Base-by-base conservation (phyloP, 2,113 vertebrate species). In the Eptesicus fuscus region DNA sequence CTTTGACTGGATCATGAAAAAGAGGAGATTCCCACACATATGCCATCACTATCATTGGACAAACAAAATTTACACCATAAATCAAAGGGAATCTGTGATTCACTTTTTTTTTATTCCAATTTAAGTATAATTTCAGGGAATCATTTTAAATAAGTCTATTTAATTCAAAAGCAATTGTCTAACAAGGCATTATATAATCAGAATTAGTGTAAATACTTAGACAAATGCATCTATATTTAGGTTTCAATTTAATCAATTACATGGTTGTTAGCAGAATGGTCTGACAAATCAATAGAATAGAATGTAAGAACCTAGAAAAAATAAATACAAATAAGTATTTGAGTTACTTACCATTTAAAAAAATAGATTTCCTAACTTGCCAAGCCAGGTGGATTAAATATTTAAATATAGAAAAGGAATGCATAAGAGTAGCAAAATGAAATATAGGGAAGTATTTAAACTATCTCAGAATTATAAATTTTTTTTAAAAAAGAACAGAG, bases 371-470 rank as follows among this genome's bases (percentile, higher is more conserved):
- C 32, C 6, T 82, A 83, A 73, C 22, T 69, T 88, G 61, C 49
- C 23, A 93, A 91, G 25, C 16, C 63, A 88, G 47, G 12, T 32
- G 28, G 22, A 88, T 20, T 67, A 91, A 91, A 91, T 42, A 91
- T 71, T 88, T 83, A 77, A 51, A 22, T 30, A 3, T 63, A 94
- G 73, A 53, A 79, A 83, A 76, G 16, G 30, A 95, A 93, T 76
- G 76, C 16, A 61, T 49, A 83, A 88, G 69, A 51, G 28, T 40
- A 90, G 51, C 30, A 67, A 32, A 67, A n/a, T 30, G 76, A 85
- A 92, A 61, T 76, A 78, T 56, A 83, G 23, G 49, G 67, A 86
- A 83, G 56, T 90, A 78, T 47, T 70, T 93, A 61, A 91, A 93
- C 30, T 88, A 78, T 0, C 4, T 79, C 25, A 40, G 30, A 84